A percentile compares a stretch with the other conserved stretches of the same genome.
Evolutionary conservation across 2,113 vertebrate genomes (phyloP).

Genomic region (Callocephalon fimbriatum): DNA sequence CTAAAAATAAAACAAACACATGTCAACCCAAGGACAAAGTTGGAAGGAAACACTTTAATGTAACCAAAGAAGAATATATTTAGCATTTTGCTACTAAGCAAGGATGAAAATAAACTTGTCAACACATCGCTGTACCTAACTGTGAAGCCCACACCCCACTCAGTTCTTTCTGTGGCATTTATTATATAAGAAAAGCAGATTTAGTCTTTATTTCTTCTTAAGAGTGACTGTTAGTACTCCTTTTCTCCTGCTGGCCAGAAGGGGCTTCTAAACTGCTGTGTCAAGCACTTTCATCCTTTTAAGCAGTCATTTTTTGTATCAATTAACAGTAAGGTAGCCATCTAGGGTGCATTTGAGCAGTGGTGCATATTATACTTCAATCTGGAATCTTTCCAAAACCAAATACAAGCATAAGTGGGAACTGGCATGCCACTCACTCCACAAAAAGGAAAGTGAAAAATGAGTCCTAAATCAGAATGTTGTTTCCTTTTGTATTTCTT

Average conservation of each 20-base stretch:
- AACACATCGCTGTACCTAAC: not conserved
- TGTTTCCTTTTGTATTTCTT: not conserved
- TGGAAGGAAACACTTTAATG: slow-evolving; percentile 58
- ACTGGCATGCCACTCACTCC: not conserved
- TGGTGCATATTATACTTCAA: not conserved
- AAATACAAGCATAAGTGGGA: not conserved
- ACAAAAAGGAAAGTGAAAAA: not conserved
- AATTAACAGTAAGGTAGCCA: not conserved
- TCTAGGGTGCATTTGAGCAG: not conserved
- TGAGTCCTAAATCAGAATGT: not conserved
- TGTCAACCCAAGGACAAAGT: slow-evolving; percentile 45
- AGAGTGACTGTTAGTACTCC: not conserved
- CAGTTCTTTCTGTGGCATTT: slow-evolving; percentile 1
- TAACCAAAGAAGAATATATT: slow-evolving; percentile 65
- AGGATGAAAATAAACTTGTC: slow-evolving; percentile 68
- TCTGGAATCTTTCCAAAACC: slow-evolving; percentile 32
- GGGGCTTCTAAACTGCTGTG: not conserved
- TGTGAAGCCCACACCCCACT: not conserved
- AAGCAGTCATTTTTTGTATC: not conserved
- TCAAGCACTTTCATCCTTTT: not conserved
- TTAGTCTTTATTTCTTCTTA: not conserved
- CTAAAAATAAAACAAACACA: slow-evolving; percentile 71
- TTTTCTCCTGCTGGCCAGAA: not conserved
- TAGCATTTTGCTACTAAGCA: slow-evolving; percentile 64
- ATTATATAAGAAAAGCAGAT: not conserved